A percentile compares a stretch with the other conserved stretches of the same genome.
These are phyloP conservation scores for Octodon degus DNA, from an alignment of 2,113 vertebrate genomes.

Conservation along the genomic window DNA sequence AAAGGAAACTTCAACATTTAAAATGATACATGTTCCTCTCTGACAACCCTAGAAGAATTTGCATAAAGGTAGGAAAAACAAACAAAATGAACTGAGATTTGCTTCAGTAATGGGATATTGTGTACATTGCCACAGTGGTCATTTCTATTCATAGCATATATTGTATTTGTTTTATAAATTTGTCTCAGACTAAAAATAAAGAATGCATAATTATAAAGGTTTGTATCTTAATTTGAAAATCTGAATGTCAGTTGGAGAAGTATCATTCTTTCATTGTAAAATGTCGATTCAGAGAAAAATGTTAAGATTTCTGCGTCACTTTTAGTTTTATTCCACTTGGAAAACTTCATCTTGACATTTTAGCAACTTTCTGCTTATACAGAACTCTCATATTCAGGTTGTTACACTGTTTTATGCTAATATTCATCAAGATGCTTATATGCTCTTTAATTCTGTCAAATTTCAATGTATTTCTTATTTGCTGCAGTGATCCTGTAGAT, in stretches of 20 bases:
- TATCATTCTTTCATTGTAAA: not conserved
- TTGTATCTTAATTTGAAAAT: conserved; percentile 47
- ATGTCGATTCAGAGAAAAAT: conserved; percentile 37
- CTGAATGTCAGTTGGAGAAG: not conserved
- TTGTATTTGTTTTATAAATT: conserved; percentile 53
- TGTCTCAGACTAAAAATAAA: conserved; percentile 7
- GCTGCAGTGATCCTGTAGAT: not conserved
- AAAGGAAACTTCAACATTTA: conserved; percentile 3
- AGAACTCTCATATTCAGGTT: not conserved
- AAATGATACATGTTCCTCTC: not conserved
- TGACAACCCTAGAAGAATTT: not conserved
- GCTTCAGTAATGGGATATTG: not conserved
- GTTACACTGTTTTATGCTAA: not conserved
- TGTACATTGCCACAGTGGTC: conserved; percentile 17
- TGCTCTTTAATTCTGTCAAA: not conserved
- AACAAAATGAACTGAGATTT: not conserved
- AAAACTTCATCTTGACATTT: not conserved
- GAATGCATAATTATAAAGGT: conserved; percentile 20
- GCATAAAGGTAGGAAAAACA: not conserved
- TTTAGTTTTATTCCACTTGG: not conserved
- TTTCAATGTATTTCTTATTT: not conserved
- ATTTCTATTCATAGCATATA: conserved; percentile 53
- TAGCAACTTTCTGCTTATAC: not conserved
- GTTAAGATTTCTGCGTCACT: not conserved
- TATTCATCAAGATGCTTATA: not conserved